Evolutionary conservation across 2,797 vertebrate species (phyloP).

Genomic region (Pseudochromis fuscus): DNA sequence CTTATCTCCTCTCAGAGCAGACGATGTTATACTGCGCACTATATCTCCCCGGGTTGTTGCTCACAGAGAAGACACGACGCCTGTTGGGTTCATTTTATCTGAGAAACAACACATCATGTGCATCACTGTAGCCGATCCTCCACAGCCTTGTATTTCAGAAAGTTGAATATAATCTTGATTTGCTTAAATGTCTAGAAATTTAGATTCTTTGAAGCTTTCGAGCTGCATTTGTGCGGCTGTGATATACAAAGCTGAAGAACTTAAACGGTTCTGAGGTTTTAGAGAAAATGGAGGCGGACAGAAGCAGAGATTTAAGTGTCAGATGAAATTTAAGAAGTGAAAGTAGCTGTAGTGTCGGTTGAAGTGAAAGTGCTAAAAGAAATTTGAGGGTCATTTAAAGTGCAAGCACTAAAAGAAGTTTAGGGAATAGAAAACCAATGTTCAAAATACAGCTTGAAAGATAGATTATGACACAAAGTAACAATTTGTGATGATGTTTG

Average conservation of each 20-base stretch:
- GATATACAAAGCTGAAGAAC: not conserved
- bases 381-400: not conserved
- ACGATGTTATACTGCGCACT: not conserved
- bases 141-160: not conserved
- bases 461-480: too few species aligned
- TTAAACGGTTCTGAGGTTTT: too few species aligned
- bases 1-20: slow-evolving; percentile 4
- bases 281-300: not conserved
- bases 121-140: not conserved
- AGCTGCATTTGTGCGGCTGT: not conserved
- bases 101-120: slow-evolving; percentile 1
- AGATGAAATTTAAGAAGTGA: not conserved
- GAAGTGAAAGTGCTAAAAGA: not conserved
- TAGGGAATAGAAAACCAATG: too few species aligned
- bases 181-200: not conserved
- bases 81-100: not conserved
- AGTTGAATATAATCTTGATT: not conserved
- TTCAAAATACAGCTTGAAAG: too few species aligned
- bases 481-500: too few species aligned
- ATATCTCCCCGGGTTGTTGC: not conserved
- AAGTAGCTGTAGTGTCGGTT: not conserved
- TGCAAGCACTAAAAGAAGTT: too few species aligned
- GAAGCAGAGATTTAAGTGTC: not conserved
- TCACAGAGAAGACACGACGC: not conserved
- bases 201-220: not conserved